A percentile compares a stretch with the other conserved stretches of the same genome.
Conservation (phyloP, 2,888 invertebrate genomes). For the Anarsia innoxiella region DNA sequence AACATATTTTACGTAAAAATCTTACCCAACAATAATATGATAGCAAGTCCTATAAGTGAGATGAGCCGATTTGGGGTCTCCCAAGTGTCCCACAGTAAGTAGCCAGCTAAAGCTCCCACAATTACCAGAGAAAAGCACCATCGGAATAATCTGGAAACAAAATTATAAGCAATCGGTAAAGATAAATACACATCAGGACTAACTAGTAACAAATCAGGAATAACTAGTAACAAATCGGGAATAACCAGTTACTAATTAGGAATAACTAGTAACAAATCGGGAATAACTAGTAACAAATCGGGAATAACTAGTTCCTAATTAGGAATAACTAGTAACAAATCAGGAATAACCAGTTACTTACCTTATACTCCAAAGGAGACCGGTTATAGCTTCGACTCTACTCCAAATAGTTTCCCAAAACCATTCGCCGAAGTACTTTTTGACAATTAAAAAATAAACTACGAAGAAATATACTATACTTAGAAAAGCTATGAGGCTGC, state of each 20-base stretch:
- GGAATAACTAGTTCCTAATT: neutral
- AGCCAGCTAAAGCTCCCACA: constrained; percentile 68
- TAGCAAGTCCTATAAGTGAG: constrained; percentile 79
- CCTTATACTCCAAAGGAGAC: constrained; percentile 37
- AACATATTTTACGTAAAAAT: neutral
- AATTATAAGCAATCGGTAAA: no score
- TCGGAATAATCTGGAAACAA: constrained; percentile 58
- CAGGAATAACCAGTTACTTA: constrained; percentile 29
- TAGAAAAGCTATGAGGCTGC: constrained; percentile 80
- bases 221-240: no score
- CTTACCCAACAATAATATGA: constrained; percentile 73
- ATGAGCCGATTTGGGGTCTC: constrained; percentile 76
- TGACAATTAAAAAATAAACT: constrained; percentile 78
- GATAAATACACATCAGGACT: no score
- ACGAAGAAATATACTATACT: constrained; percentile 76
- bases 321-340: neutral
- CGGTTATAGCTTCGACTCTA: constrained; percentile 27
- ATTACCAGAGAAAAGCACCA: constrained; percentile 52
- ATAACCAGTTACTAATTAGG: no score
- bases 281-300: neutral
- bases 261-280: neutral
- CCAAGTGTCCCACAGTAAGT: constrained; percentile 79
- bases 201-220: no score
- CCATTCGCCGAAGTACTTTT: constrained; percentile 66
- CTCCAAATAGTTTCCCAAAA: constrained; percentile 48